Evolutionary conservation across 2,888 invertebrate species (phyloP).

Genomic region (Machimus rusticus): DNA sequence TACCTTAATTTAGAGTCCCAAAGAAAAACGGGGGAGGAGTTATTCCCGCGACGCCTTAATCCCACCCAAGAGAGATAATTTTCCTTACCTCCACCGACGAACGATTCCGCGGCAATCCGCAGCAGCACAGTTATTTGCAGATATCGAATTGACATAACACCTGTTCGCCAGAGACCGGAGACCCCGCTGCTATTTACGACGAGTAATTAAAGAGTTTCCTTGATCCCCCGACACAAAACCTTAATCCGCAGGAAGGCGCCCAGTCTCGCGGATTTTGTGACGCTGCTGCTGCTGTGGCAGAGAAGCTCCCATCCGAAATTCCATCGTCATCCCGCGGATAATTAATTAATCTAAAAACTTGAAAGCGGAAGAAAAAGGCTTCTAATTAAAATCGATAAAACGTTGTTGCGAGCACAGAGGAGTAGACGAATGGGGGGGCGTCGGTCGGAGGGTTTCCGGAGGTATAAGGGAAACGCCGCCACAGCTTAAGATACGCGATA

Average conservation of each 20-base stretch:
- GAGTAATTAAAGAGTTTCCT: conserved; percentile 17
- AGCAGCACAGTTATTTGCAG: not conserved
- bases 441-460: not conserved
- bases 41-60: not conserved
- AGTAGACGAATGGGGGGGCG: too few relatives aligned
- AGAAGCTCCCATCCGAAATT: not conserved
- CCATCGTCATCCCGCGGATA: conserved; percentile 9
- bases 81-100: not conserved
- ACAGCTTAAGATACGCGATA: conserved; percentile 3
- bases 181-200: not conserved
- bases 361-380: conserved; percentile 11
- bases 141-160: conserved; percentile 18
- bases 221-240: conserved; percentile 23
- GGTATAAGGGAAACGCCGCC: not conserved
- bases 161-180: not conserved
- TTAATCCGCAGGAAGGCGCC: not conserved
- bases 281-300: not conserved
- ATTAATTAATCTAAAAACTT: conserved; percentile 30
- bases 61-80: not conserved
- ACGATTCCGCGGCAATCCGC: not conserved
- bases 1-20: not conserved
- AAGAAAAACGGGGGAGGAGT: not conserved
- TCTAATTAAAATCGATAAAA: conserved; percentile 40
- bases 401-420: not conserved
- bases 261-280: not conserved